Evolutionary conservation across 2,888 invertebrate genomes (phyloP).

Genomic region (Polydrusus pterygomalis): DNA sequence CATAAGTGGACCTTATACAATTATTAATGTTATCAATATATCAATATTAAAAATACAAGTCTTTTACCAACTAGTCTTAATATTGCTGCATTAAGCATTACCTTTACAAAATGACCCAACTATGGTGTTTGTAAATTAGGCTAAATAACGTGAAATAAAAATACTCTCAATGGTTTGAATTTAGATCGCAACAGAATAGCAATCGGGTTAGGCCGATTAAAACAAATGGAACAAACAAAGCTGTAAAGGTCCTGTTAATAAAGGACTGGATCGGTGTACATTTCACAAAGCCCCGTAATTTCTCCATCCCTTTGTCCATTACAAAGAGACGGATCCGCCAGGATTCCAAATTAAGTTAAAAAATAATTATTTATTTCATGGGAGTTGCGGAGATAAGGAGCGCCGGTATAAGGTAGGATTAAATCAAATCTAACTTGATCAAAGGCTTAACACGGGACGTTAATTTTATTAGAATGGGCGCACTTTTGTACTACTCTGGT

Average conservation of each 20-base stretch:
- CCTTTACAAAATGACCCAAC: too few relatives aligned
- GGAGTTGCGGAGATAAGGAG: conserved; percentile 29
- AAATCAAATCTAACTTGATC: conserved; percentile 28
- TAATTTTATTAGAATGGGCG: background rate
- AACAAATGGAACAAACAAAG: conserved; percentile 53
- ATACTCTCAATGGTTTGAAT: conserved; percentile 39
- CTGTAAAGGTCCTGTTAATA: conserved; percentile 53
- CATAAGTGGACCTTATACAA: too few relatives aligned
- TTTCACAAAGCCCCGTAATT: conserved; percentile 51
- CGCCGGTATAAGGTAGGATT: conserved; percentile 18
- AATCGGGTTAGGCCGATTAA: conserved; percentile 48
- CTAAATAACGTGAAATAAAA: too few relatives aligned
- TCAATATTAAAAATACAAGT: too few relatives aligned
- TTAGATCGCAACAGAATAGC: conserved; percentile 46
- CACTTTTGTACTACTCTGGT: too few relatives aligned
- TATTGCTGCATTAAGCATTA: too few relatives aligned
- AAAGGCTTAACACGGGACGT: conserved; percentile 1
- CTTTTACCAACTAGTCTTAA: too few relatives aligned
- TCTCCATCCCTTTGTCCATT: conserved; percentile 45
- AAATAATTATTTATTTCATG: conserved; percentile 48
- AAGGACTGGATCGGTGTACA: conserved; percentile 45
- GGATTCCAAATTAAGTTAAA: conserved; percentile 48
- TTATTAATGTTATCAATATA: too few relatives aligned
- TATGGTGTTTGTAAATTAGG: too few relatives aligned
- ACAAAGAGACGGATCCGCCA: conserved; percentile 41